Evolutionary conservation across 2,888 invertebrate genomes (phyloP).

Genomic region (Andrena marginata): DNA sequence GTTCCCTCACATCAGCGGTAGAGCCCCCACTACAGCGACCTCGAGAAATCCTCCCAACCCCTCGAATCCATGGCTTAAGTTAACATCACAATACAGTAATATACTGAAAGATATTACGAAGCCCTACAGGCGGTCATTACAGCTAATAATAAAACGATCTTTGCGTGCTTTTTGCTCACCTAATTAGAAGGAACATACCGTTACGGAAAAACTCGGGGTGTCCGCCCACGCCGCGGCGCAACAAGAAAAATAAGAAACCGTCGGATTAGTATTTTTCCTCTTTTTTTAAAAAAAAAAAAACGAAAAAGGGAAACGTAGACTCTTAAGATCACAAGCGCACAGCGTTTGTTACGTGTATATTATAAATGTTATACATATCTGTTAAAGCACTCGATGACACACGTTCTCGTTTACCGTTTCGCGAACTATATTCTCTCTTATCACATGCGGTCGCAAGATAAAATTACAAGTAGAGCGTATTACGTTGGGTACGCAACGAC

Average conservation of each 20-base stretch:
- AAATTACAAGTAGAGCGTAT: slow-evolving; percentile 46
- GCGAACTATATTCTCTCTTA: slow-evolving; percentile 25
- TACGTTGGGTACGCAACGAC: slow-evolving; percentile 30
- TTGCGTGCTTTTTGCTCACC: slow-evolving; percentile 46
- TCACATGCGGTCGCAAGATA: slow-evolving; percentile 49
- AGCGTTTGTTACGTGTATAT: slow-evolving; percentile 60
- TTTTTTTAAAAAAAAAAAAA: not conserved
- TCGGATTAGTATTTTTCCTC: slow-evolving; percentile 16
- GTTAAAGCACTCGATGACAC: slow-evolving; percentile 51
- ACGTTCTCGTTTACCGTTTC: slow-evolving; percentile 36
- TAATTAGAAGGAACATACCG: slow-evolving; percentile 65
- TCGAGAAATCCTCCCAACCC: slow-evolving; percentile 80
- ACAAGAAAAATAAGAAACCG: slow-evolving; percentile 40
- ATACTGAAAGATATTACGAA: slow-evolving; percentile 78
- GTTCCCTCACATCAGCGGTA: slow-evolving; percentile 78
- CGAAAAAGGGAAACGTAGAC: slow-evolving; percentile 26
- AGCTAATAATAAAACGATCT: slow-evolving; percentile 66
- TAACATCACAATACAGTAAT: slow-evolving; percentile 85
- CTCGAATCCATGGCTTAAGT: slow-evolving; percentile 83
- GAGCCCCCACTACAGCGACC: slow-evolving; percentile 83
- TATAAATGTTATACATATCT: slow-evolving; percentile 12
- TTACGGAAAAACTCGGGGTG: slow-evolving; percentile 53
- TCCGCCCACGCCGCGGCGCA: slow-evolving; percentile 35
- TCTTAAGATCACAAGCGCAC: slow-evolving; percentile 63
- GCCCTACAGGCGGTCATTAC: slow-evolving; percentile 57